phyloP scores from a whole-genome alignment of 92 coral and sea anemone genomes.

The Actinostola sp. region DNA sequence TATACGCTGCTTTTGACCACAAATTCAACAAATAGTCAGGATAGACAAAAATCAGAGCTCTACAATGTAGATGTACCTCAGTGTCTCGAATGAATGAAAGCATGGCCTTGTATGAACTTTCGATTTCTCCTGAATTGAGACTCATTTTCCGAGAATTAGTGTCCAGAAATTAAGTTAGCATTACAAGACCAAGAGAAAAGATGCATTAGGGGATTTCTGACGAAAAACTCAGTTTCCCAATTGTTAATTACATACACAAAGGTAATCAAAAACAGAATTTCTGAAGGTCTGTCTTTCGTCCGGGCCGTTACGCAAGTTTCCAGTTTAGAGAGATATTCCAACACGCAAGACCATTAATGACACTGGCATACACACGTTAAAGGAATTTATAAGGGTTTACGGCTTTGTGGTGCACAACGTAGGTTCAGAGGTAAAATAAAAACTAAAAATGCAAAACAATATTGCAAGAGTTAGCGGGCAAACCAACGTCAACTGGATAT shows the following conservation, averaged over 20 bases:
- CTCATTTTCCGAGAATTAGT: slow-evolving; percentile 1
- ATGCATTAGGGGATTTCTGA: slow-evolving; percentile 10
- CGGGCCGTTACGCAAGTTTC: slow-evolving; percentile 31
- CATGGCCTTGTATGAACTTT: slow-evolving; percentile 38
- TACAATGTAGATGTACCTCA: slow-evolving; percentile 8
- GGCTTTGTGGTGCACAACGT: not conserved
- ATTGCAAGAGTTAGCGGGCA: slow-evolving; percentile 27
- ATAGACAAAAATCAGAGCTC: slow-evolving; percentile 23
- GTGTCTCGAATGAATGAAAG: slow-evolving; percentile 45
- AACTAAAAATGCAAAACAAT: slow-evolving; percentile 26
- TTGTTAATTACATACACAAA: slow-evolving; percentile 31
- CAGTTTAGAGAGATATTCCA: slow-evolving; percentile 5
- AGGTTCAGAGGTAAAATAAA: not conserved
- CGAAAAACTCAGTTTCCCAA: slow-evolving; percentile 20
- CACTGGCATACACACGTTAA: slow-evolving; percentile 8
- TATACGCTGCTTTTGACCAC: slow-evolving; percentile 44
- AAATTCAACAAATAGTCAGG: slow-evolving; percentile 46
- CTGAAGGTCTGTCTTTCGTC: slow-evolving; percentile 5
- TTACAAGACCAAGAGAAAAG: not conserved
- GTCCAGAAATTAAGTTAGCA: not conserved
- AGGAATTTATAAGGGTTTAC: not conserved
- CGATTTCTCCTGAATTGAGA: slow-evolving; percentile 23
- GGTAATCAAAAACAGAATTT: slow-evolving; percentile 35
- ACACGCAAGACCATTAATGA: slow-evolving; percentile 21
- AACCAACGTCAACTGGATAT: slow-evolving; percentile 25